These are phyloP conservation scores for Galeruca laticollis DNA, from an alignment of 2,888 invertebrate species.

Conservation along the genomic window DNA sequence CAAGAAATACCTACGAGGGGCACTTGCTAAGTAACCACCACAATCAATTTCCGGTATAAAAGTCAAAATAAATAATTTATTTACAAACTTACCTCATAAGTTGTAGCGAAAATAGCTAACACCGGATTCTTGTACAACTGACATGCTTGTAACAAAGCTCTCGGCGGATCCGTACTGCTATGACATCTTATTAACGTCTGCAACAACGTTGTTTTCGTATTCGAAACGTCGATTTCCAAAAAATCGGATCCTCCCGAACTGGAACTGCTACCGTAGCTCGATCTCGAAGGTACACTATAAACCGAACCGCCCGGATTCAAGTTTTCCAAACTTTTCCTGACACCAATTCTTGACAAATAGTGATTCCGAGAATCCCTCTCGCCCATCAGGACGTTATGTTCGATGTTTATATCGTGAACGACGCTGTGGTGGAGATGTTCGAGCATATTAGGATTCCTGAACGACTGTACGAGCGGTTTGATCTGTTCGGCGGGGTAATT, in stretches of 20 bases:
- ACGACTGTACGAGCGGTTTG: conserved; percentile 70
- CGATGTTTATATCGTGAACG: conserved; percentile 58
- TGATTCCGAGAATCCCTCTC: conserved; percentile 63
- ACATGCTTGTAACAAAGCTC: conserved; percentile 73
- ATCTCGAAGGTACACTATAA: conserved; percentile 47
- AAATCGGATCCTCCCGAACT: conserved; percentile 67
- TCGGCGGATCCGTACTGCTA: conserved; percentile 78
- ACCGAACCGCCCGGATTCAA: conserved; percentile 44
- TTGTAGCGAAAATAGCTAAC: conserved; percentile 76
- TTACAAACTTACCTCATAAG: conserved; percentile 72
- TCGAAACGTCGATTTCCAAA: conserved; percentile 65
- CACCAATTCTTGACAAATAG: conserved; percentile 62
- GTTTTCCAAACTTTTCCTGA: conserved; percentile 54
- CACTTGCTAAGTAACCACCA: no score
- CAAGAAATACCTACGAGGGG: no score
- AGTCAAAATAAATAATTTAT: conserved; percentile 23
- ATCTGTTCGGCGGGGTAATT: conserved; percentile 76
- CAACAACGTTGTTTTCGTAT: conserved; percentile 67
- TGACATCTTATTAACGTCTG: conserved; percentile 76
- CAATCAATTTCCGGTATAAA: no score
- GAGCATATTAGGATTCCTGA: conserved; percentile 70
- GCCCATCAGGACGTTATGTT: conserved; percentile 57
- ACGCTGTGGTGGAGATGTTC: conserved; percentile 73
- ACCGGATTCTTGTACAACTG: conserved; percentile 72
- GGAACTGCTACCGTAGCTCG: conserved; percentile 59